Base-by-base conservation (phyloP, 2,888 invertebrate species). In the Notodonta dromedarius region DNA sequence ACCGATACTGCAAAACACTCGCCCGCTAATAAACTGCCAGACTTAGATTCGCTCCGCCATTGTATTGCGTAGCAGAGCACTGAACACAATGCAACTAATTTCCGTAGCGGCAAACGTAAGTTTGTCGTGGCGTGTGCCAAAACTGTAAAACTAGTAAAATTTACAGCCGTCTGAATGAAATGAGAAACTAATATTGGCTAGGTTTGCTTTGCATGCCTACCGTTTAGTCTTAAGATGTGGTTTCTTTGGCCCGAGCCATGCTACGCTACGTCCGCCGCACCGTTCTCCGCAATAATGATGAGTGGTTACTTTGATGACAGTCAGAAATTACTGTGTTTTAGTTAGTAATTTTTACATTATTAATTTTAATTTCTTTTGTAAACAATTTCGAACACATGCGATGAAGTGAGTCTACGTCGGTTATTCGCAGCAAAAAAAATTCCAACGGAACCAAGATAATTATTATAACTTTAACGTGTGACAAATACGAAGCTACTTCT, bases 111-210 rank as follows among this genome's bases (percentile, higher is more conserved):
- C 78, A 84, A 85, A 84, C 78, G 76, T 79, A 80, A 84, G 78
- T 80, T 85, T 84, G 88, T 83, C 77, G 74, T 69, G 66, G 78
- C 67, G 73, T 78, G 81, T 83, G 85, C 85, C 86, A 87, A 82
- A 86, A 84, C 84, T 75, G 77, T 88, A 84, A n/a, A 88, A 89
- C 81, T 80, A 72, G 70, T 77, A 78, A 79, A 86, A 85, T 88
- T 87, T 88, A 88, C 77, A 79, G 77, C 78, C 75, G 75, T 67
- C 74, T 76, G 76, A 85, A 84, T 83, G 81, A 81, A 84, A 84
- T 78, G 80, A 71, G 80, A 80, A 86, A 85, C 85, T 86, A 86
- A 87, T 86, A 87, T 85, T 85, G 65, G 80, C 73, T 74, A 77
- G 79, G 78, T 80, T 72, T 79, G 76, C 66, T 69, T 71, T 65